phyloP scores from a whole-genome alignment of 2,888 invertebrate species.

The Euphydryas editha region DNA sequence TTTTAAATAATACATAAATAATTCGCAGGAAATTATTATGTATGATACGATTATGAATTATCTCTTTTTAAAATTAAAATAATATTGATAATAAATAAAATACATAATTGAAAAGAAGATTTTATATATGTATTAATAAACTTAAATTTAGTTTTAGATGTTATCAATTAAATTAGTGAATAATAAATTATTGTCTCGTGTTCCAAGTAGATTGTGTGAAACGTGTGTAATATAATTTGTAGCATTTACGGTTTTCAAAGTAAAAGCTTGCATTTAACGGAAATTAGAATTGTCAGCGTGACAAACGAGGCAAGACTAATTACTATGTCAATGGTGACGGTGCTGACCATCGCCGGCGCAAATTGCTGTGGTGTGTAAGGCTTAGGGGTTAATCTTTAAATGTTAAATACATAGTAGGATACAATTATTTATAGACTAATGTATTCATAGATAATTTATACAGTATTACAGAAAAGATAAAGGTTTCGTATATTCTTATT shows the following conservation, averaged over 20 bases:
- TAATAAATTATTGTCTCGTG: not conserved
- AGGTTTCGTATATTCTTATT: too few relatives aligned
- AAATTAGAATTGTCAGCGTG: conserved; percentile 41
- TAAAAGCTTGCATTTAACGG: conserved; percentile 43
- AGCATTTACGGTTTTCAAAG: conserved; percentile 28
- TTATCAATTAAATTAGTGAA: not conserved
- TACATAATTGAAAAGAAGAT: too few relatives aligned
- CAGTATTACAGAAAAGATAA: not conserved
- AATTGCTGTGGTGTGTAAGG: conserved; percentile 30
- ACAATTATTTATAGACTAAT: not conserved
- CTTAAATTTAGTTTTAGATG: too few relatives aligned
- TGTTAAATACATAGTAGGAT: not conserved
- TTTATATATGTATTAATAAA: too few relatives aligned
- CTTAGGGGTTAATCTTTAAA: conserved; percentile 8
- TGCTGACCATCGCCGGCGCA: conserved; percentile 30
- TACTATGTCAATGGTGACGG: conserved; percentile 41
- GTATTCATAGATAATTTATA: too few relatives aligned
- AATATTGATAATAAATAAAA: too few relatives aligned
- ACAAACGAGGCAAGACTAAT: conserved; percentile 44
- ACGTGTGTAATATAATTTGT: conserved; percentile 20
- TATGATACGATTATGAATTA: too few relatives aligned
- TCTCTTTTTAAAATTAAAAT: too few relatives aligned
- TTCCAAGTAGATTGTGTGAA: not conserved
- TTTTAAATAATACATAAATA: too few relatives aligned
- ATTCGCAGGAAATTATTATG: too few relatives aligned